Percentiles rank a stretch among this genome's conserved stretches.
These are phyloP conservation scores for Toxostoma redivivum DNA, from an alignment of 2,113 vertebrate species.

Conservation along the genomic window DNA sequence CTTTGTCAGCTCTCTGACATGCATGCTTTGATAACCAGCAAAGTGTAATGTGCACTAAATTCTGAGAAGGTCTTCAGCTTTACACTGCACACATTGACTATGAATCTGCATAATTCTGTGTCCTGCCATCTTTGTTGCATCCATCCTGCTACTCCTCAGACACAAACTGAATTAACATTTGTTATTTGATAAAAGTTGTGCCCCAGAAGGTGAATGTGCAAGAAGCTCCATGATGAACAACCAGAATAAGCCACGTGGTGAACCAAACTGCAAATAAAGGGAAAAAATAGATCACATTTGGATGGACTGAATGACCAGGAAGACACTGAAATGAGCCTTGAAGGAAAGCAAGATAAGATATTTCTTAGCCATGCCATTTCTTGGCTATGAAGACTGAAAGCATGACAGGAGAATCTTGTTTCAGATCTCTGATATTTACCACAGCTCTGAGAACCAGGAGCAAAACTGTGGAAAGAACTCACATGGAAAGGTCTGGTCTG, in stretches of 20 bases:
- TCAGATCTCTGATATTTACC: not conserved
- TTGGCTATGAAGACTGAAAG: not conserved
- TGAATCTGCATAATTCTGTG: not conserved
- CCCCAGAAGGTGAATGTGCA: not conserved
- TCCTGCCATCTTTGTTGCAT: not conserved
- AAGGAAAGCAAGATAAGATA: not conserved
- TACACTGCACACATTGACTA: accelerated
- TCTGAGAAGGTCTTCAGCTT: not conserved
- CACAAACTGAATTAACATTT: not conserved
- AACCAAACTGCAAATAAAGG: not conserved
- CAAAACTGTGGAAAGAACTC: not conserved
- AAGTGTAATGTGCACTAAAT: not conserved
- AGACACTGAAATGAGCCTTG: not conserved
- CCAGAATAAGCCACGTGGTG: not conserved
- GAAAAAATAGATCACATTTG: not conserved
- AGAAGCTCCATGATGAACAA: not conserved
- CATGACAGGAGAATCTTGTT: not conserved
- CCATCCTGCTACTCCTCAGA: not conserved
- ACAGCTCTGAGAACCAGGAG: not conserved
- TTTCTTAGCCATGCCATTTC: not conserved
- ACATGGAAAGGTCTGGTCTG: not conserved
- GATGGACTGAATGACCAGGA: not conserved
- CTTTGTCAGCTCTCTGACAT: not conserved
- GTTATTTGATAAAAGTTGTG: not conserved
- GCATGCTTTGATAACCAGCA: accelerated